Evolutionary conservation across 2,888 invertebrate species (phyloP).

Genomic region (Aspidapion aeneum): DNA sequence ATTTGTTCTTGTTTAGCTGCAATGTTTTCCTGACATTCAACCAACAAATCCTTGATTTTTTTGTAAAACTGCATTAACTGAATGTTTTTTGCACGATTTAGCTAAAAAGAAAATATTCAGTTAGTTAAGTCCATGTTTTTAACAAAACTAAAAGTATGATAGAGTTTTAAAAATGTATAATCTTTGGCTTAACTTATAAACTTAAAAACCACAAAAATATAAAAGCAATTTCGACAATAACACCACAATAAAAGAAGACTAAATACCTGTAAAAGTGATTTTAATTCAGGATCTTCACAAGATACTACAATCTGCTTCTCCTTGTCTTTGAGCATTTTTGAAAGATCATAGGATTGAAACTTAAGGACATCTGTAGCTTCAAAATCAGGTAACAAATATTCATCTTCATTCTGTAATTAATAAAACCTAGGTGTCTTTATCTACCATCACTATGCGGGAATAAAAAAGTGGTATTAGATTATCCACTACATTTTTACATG

Average conservation of each 20-base stretch:
- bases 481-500: no score
- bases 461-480: no score
- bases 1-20: slow-evolving; percentile 7
- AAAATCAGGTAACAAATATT: slow-evolving; percentile 12
- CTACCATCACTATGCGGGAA: no score
- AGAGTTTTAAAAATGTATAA: no score
- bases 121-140: no score
- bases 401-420: slow-evolving; percentile 16
- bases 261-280: slow-evolving; percentile 7
- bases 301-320: slow-evolving; percentile 14
- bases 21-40: slow-evolving; percentile 18
- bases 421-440: no score
- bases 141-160: no score
- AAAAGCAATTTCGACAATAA: no score
- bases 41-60: slow-evolving; percentile 14
- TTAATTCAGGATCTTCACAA: slow-evolving; percentile 16
- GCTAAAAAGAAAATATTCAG: slow-evolving; percentile 6
- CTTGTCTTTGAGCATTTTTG: slow-evolving; percentile 4
- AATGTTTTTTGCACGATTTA: slow-evolving; percentile 20
- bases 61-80: slow-evolving; percentile 19
- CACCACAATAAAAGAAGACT: no score
- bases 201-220: no score
- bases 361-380: slow-evolving; percentile 8
- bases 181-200: no score
- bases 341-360: slow-evolving; percentile 5